phyloP scores from a whole-genome alignment of 2,113 vertebrate species.

The Oreotragus oreotragus region DNA sequence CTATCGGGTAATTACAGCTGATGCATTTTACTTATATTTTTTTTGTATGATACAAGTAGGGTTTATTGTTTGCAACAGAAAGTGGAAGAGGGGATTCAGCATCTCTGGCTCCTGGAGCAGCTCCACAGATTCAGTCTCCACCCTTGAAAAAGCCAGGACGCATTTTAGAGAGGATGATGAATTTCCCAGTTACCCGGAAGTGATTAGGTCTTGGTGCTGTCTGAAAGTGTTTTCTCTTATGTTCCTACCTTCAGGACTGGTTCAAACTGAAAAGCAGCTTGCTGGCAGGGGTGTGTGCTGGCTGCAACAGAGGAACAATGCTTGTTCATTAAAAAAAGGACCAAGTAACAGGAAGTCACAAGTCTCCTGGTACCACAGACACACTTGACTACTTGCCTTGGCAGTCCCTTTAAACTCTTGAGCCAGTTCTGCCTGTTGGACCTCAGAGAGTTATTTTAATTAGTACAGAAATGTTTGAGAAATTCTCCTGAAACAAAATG shows the following conservation, averaged over 20 bases:
- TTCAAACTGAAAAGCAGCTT: background rate
- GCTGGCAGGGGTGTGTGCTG: background rate
- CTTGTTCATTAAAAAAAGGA: background rate
- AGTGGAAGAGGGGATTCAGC: background rate
- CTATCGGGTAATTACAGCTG: background rate
- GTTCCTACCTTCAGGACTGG: background rate
- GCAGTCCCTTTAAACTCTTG: background rate
- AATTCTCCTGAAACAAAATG: background rate
- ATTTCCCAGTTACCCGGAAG: background rate
- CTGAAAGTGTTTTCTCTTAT: background rate
- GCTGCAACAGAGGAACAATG: background rate
- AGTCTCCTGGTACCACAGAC: background rate
- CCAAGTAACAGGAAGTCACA: conserved; percentile 27
- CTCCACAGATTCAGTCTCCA: background rate
- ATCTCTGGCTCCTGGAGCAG: background rate
- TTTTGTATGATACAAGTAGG: background rate
- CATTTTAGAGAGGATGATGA: background rate
- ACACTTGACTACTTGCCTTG: background rate
- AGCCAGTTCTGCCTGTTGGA: background rate
- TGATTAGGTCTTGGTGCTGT: background rate
- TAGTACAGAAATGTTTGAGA: background rate
- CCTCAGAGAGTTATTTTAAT: background rate
- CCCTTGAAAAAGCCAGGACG: background rate
- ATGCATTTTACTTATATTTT: background rate
- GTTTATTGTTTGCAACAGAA: background rate